Percentiles rank a stretch among this genome's conserved stretches.
Conservation (phyloP, 1,140 invertebrate species). For the Chrysoperla carnea region DNA sequence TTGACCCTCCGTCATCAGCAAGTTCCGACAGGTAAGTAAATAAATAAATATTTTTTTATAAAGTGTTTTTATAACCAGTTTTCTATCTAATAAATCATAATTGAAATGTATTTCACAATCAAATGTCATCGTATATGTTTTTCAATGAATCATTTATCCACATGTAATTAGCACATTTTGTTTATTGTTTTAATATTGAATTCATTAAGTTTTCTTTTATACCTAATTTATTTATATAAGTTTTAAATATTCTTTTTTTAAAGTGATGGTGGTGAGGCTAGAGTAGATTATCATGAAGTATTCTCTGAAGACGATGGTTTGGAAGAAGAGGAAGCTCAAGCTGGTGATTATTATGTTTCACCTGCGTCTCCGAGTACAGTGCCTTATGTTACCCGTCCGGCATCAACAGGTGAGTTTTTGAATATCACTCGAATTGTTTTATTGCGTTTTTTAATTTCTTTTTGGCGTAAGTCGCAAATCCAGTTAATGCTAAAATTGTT, state of each 20-base stretch:
- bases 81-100: background rate
- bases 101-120: constrained; percentile 7
- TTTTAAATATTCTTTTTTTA: constrained; percentile 1
- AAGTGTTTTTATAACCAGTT: constrained; percentile 1
- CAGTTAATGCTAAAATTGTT: no score
- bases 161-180: background rate
- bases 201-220: constrained; percentile 7
- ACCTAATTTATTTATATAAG: no score
- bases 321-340: constrained; percentile 39
- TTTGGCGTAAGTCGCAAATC: no score
- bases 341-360: constrained; percentile 29
- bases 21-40: constrained; percentile 59
- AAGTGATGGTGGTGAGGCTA: constrained; percentile 29
- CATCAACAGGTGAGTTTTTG: constrained; percentile 47
- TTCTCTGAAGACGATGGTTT: constrained; percentile 32
- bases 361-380: constrained; percentile 43
- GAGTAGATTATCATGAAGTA: constrained; percentile 35
- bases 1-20: constrained; percentile 63
- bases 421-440: no score
- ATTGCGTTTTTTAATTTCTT: no score
- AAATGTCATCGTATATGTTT: background rate
- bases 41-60: constrained; percentile 3
- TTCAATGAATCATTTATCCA: constrained; percentile 1
- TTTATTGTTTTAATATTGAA: constrained; percentile 15
- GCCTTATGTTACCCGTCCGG: constrained; percentile 42